Base-by-base conservation (phyloP, 2,113 vertebrate genomes). In the Procavia capensis region DNA sequence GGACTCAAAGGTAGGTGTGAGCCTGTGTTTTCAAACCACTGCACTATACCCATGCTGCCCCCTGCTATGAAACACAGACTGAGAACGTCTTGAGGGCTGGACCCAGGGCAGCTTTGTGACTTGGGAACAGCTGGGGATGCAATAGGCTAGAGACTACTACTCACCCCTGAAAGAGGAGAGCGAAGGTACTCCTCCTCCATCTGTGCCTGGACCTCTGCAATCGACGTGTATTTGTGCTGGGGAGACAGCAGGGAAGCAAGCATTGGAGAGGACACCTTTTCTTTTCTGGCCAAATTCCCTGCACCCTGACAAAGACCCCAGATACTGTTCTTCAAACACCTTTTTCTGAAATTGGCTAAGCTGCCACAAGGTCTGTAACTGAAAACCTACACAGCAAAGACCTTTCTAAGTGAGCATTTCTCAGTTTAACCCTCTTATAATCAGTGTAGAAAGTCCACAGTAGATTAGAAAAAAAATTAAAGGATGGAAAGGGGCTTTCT, bases 211-310 rank as follows among this genome's bases (percentile, higher is more conserved):
- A 99, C 98, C 98, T 99, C 99, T 0, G 99, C 99, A 2, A 99
- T 99, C 1, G 99, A 99, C 0, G 99, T 98, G 93, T 99, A 99
- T 96, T 99, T 99, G 97, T 99, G 99, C 99, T 99, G 97, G 41
- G 43, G 39, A 47, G 47, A 41, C 59, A 97, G 61, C 96, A 50
- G 50, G 59, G 39, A 36, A 74, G 6, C 47, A 43, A 9, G 92
- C 31, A 54, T 14, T 36, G 50, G 41, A 10, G 17, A 29, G 70
- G 39, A 47, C 7, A 27, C 0, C 25, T 27, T 39, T 29, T 29
- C 5, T 22, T 45, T 68, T 76, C 59, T 36, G 27, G 75, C 17
- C 54, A 14, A 16, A 82, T 0, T 3, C 39, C 74, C 70, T 16
- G 8, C 20, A n/a, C 34, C 22, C 88, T 68, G 63, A 79, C 61